Evolutionary conservation across 2,797 vertebrate genomes (phyloP).

Genomic region (Heliangelus exortis): DNA sequence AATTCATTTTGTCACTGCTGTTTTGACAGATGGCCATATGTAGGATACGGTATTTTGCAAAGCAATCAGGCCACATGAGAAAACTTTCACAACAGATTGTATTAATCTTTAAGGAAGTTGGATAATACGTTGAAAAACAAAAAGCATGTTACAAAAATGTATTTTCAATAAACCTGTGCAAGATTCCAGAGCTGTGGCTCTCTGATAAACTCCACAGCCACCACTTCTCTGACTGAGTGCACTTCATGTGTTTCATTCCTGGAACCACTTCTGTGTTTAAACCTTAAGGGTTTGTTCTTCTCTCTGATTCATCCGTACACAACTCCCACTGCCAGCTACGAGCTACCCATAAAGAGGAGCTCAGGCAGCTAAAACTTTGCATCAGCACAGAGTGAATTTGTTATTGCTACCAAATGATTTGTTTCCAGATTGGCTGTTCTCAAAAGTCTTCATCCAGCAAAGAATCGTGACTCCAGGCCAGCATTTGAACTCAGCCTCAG

Average conservation of each 20-base stretch:
- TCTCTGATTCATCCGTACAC: slow-evolving; percentile 17
- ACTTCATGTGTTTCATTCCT: background rate
- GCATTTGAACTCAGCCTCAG: slow-evolving; percentile 10
- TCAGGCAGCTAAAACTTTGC: slow-evolving; percentile 11
- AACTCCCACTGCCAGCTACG: slow-evolving; percentile 14
- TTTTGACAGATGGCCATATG: slow-evolving; percentile 73
- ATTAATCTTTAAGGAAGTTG: slow-evolving; percentile 56
- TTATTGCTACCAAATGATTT: background rate
- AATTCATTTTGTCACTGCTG: slow-evolving; percentile 72
- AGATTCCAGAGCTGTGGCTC: background rate
- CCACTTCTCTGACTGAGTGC: background rate
- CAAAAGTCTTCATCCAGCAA: background rate
- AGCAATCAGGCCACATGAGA: slow-evolving; percentile 51
- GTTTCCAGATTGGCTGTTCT: background rate
- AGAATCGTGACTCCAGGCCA: background rate
- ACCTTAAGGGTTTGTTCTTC: slow-evolving; percentile 25
- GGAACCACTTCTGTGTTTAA: background rate
- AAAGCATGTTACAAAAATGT: slow-evolving; percentile 33
- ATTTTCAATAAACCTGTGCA: background rate
- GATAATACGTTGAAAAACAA: slow-evolving; percentile 55
- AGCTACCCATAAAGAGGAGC: slow-evolving; percentile 11
- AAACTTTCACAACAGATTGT: slow-evolving; percentile 64
- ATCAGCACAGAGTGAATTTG: background rate
- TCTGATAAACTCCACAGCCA: slow-evolving; percentile 1
- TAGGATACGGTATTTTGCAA: slow-evolving; percentile 64